These are phyloP conservation scores for Acridotheres tristis DNA, from an alignment of 2,797 vertebrate genomes.

Conservation along the genomic window DNA sequence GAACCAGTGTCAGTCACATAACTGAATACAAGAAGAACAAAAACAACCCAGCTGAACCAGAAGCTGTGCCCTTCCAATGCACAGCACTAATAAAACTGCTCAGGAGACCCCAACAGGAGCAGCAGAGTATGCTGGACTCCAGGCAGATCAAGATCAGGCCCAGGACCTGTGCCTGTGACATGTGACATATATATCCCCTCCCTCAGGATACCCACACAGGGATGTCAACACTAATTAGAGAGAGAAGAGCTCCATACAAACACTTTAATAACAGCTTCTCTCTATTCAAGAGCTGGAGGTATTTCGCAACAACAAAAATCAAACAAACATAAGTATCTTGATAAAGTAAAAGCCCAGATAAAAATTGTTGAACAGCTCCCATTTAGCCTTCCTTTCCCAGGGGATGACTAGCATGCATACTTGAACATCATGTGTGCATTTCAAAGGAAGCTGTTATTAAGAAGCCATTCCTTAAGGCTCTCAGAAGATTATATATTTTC, in stretches of 20 bases:
- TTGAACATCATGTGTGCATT: neutral
- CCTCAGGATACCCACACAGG: neutral
- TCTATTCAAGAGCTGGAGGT: neutral
- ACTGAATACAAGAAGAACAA: neutral
- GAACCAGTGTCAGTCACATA: neutral
- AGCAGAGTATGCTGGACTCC: neutral
- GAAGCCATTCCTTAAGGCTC: neutral
- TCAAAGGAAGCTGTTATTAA: conserved; percentile 1
- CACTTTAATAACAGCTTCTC: neutral
- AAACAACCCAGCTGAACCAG: neutral
- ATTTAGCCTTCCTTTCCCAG: neutral
- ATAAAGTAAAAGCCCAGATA: neutral
- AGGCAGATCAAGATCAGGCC: neutral
- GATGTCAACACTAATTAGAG: neutral
- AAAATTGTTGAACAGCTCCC: neutral
- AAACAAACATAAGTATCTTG: neutral
- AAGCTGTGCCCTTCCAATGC: neutral
- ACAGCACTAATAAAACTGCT: neutral
- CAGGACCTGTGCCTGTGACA: neutral
- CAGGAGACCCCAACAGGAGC: neutral
- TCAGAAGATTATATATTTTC: neutral
- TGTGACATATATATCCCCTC: neutral
- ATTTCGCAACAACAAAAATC: neutral
- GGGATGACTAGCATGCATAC: neutral
- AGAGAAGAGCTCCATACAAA: neutral